Conservation (phyloP, 2,113 vertebrate genomes). For the Pterocles burchelli region DNA sequence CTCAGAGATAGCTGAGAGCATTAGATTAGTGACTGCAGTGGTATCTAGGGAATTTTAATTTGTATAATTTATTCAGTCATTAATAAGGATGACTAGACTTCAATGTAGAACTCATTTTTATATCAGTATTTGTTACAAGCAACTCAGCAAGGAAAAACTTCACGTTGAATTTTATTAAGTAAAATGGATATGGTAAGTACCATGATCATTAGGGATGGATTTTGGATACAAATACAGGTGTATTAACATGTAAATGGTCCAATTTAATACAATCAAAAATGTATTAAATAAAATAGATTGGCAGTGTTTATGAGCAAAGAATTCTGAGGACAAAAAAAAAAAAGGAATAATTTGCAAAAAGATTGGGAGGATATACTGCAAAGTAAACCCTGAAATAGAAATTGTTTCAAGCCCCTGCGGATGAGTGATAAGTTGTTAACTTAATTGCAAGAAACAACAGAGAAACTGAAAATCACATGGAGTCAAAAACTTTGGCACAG, state of each 20-base stretch:
- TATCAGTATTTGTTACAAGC: slow-evolving; percentile 45
- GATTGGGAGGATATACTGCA: not conserved
- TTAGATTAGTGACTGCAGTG: slow-evolving; percentile 48
- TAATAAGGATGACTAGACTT: slow-evolving; percentile 37
- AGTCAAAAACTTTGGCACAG: not conserved
- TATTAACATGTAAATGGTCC: slow-evolving; percentile 56
- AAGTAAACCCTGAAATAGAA: not conserved
- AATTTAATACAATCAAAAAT: slow-evolving; percentile 54
- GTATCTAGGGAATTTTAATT: slow-evolving; percentile 65
- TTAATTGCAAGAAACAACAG: slow-evolving; percentile 33
- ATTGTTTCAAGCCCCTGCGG: slow-evolving; percentile 29
- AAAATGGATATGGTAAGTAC: slow-evolving; percentile 47
- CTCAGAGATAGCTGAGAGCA: slow-evolving; percentile 51
- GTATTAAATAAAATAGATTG: slow-evolving; percentile 51
- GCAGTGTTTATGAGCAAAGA: slow-evolving; percentile 47
- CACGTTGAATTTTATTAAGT: slow-evolving; percentile 61
- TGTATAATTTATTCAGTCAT: slow-evolving; percentile 61
- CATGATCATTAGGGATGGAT: not conserved
- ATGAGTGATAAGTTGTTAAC: slow-evolving; percentile 33
- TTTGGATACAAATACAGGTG: slow-evolving; percentile 57
- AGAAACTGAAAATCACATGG: not conserved
- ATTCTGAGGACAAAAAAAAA: not conserved
- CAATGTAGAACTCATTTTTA: slow-evolving; percentile 54
- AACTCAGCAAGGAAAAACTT: slow-evolving; percentile 50
- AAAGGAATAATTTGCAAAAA: not conserved